These are phyloP conservation scores for Melikaiella ostensackeni DNA, from an alignment of 2,888 invertebrate species.

Conservation along the genomic window DNA sequence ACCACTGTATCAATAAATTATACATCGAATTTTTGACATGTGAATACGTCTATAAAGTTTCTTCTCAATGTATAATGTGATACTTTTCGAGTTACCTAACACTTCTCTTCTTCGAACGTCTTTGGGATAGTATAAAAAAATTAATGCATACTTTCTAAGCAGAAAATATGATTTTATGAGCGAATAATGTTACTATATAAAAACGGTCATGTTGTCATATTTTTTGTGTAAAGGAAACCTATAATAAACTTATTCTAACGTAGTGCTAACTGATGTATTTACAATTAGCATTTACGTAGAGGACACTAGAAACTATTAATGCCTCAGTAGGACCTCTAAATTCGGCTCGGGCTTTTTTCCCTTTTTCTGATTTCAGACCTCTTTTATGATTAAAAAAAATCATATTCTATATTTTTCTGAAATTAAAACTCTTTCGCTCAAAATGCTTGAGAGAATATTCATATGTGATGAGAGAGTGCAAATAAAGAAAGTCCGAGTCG, in stretches of 20 bases:
- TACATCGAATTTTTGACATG: slow-evolving; percentile 35
- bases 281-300: slow-evolving; percentile 70
- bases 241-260: slow-evolving; percentile 71
- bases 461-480: slow-evolving; percentile 23
- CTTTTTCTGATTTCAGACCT: not conserved
- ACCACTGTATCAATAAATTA: slow-evolving; percentile 27
- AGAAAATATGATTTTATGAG: slow-evolving; percentile 4
- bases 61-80: slow-evolving; percentile 37
- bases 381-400: not conserved
- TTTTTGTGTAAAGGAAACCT: slow-evolving; percentile 40
- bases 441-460: slow-evolving; percentile 22
- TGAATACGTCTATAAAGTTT: slow-evolving; percentile 23
- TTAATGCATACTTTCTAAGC: slow-evolving; percentile 5
- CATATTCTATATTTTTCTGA: not conserved
- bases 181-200: not conserved
- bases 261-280: slow-evolving; percentile 73
- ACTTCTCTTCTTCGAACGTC: slow-evolving; percentile 15
- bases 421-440: slow-evolving; percentile 11
- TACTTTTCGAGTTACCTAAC: slow-evolving; percentile 13
- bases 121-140: slow-evolving; percentile 25
- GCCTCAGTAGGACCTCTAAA: slow-evolving; percentile 63
- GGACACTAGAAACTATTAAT: slow-evolving; percentile 63
- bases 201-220: slow-evolving; percentile 29
- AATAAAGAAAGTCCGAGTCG: slow-evolving; percentile 55
- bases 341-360: slow-evolving; percentile 48